Percentiles rank a stretch among this genome's conserved stretches.
These are phyloP conservation scores for Psilopsiagon aurifrons DNA, from an alignment of 2,113 vertebrate genomes.

Conservation along the genomic window DNA sequence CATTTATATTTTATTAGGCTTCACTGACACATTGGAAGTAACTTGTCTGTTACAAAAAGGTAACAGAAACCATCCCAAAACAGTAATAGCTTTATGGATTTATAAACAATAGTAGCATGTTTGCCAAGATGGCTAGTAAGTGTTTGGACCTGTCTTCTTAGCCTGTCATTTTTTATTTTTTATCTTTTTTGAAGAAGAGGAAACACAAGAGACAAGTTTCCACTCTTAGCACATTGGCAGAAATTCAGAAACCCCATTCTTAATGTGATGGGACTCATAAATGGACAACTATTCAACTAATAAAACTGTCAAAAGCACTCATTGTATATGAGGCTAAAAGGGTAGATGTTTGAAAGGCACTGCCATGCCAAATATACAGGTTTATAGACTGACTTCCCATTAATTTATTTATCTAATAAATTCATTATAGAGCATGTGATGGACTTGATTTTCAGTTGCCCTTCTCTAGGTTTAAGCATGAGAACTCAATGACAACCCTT, in stretches of 20 bases:
- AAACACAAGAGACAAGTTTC: background rate
- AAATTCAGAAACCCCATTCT: background rate
- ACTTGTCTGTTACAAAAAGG: constrained; percentile 7
- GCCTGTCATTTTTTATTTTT: background rate
- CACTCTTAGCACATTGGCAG: background rate
- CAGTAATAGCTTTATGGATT: background rate
- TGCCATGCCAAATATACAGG: background rate
- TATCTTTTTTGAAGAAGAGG: background rate
- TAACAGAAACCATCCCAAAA: constrained; percentile 20
- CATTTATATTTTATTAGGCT: background rate
- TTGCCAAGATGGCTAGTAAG: background rate
- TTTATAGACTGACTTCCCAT: background rate
- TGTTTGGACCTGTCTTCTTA: background rate
- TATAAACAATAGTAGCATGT: background rate
- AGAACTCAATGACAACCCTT: background rate
- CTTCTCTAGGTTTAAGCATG: background rate
- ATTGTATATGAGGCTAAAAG: background rate
- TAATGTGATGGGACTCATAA: background rate
- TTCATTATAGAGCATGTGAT: background rate
- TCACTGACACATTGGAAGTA: background rate
- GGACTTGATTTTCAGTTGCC: background rate
- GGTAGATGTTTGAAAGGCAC: background rate
- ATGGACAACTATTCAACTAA: background rate
- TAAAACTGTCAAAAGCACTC: background rate
- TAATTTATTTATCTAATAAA: background rate